phyloP scores from a whole-genome alignment of 2,797 vertebrate genomes.

The Coendou prehensilis region DNA sequence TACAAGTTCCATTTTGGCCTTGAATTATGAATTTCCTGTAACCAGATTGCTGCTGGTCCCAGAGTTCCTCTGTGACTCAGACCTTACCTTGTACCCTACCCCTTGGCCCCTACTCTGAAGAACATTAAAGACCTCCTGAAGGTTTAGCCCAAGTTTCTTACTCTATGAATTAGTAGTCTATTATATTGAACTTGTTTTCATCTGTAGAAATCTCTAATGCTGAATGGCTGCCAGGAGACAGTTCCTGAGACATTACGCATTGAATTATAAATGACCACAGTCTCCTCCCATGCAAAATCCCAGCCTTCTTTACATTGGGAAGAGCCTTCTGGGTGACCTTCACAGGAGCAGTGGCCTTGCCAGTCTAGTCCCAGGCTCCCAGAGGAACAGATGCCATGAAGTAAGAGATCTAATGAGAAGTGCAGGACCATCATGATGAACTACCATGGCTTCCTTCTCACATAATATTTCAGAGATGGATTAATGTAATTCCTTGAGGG shows the following conservation, averaged over 20 bases:
- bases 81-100: not conserved
- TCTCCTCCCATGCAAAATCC: slow-evolving; percentile 32
- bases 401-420: not conserved
- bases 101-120: not conserved
- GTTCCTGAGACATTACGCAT: not conserved
- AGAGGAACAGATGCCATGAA: not conserved
- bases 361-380: not conserved
- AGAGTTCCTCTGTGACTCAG: slow-evolving; percentile 47
- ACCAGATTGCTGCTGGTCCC: not conserved
- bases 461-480: not conserved
- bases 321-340: not conserved
- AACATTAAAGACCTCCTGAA: not conserved
- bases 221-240: slow-evolving; percentile 36
- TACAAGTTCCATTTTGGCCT: slow-evolving; percentile 38
- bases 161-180: not conserved
- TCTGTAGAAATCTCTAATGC: not conserved
- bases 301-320: not conserved
- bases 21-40: slow-evolving; percentile 62
- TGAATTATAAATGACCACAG: not conserved
- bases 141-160: slow-evolving; percentile 13
- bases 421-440: not conserved
- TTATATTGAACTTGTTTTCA: slow-evolving; percentile 39
- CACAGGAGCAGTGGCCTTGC: not conserved
- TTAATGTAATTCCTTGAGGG: slow-evolving; percentile 20
- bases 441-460: not conserved